Evolutionary conservation across 1,140 invertebrate species (phyloP), one percentile per base, ranked within the genome.

Genomic region (Drosophila subobscura): DNA sequence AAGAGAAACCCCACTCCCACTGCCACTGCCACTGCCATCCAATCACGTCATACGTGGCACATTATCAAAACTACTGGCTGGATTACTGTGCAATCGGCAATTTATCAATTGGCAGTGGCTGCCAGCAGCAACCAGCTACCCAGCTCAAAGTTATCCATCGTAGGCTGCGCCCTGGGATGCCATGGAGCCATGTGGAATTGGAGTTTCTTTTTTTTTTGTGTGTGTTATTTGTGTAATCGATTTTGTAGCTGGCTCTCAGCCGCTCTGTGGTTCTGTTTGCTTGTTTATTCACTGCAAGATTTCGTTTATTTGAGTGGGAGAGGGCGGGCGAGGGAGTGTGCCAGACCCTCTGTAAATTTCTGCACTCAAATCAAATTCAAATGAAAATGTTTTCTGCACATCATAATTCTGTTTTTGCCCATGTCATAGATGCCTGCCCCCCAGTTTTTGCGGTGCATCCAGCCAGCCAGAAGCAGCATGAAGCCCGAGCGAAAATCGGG

Each of bases 151-250:
- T 63, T 71, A 20, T 50, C 20, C 29, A 59, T 70, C 51, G n/a
- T 16, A 57, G 46, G 14, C 40, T 33, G 29, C 10, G 2, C 29
- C 29, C 29, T 33, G 29, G 8, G 29, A 5, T 1, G 25, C 5
- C 5, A 27, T 5, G 25, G 47, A n/a, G 51, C 40, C 58, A 33
- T 29, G 20, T 46, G 51, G 16, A 23, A 57, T 56, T 66, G 41
- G 5, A 68, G 54, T 68, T 58, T 56, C 47, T 50, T 20, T 20
- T 20, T 20, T 20, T 20, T 20, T 20, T 20, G 0, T 1, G 16
- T 20, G 16, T 42, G 42, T 33, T 83, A 70, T 77, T 74, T 73
- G 46, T 59, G 58, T 61, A 78, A 78, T 88, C 61, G 74, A 77
- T 88, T 77, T 77, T 76, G 52, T 46, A 58, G 56, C 44, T 56